Conservation (phyloP, 2,113 vertebrate species). For the Leptobrachium ailaonicum region DNA sequence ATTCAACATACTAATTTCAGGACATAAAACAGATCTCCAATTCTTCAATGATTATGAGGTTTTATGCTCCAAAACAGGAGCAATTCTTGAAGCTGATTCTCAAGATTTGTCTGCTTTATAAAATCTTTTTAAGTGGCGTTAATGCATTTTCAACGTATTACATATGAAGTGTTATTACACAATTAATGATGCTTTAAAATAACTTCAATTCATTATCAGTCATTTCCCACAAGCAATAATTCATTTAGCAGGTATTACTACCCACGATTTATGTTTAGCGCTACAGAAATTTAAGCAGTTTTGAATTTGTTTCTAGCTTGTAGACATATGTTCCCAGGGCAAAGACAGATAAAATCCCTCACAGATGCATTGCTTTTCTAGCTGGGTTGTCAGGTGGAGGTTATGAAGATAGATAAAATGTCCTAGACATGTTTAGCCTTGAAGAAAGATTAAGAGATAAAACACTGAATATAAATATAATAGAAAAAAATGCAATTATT, state of each 20-base stretch:
- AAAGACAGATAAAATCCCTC: conserved; percentile 5
- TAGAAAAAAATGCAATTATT: conserved; percentile 30
- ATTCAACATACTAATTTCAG: no score
- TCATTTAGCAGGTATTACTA: background rate
- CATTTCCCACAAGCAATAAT: background rate
- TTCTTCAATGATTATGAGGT: no score
- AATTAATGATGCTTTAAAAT: no score
- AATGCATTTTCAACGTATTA: no score
- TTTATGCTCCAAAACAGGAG: no score
- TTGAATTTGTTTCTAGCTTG: background rate
- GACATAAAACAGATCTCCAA: no score
- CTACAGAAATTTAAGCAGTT: background rate
- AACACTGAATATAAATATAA: background rate
- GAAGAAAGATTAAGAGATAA: conserved; percentile 29
- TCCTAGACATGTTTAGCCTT: conserved; percentile 20
- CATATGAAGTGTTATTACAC: no score
- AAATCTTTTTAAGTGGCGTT: no score
- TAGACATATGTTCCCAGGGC: conserved; percentile 15
- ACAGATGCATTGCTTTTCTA: background rate
- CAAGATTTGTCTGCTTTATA: no score
- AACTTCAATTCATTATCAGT: background rate
- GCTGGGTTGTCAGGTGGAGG: conserved; percentile 13
- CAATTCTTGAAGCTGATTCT: no score
- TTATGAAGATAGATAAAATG: conserved; percentile 23
- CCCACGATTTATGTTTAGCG: background rate